Percentiles rank a stretch among this genome's conserved stretches.
These are phyloP conservation scores for Haemorhous mexicanus DNA, from an alignment of 2,113 vertebrate genomes.

Conservation along the genomic window DNA sequence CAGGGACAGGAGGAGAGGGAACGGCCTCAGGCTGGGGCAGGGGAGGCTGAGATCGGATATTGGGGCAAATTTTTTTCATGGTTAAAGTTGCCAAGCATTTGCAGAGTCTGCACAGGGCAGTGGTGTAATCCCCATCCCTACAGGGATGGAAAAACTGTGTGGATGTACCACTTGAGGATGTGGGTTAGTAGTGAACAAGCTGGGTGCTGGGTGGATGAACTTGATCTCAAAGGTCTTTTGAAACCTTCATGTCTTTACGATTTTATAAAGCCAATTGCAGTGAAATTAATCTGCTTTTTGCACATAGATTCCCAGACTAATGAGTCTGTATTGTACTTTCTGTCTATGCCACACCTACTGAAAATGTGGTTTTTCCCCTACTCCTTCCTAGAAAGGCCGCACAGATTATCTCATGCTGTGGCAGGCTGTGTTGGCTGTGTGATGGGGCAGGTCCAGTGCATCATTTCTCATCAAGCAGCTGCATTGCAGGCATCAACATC, in stretches of 20 bases:
- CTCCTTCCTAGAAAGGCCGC: not conserved
- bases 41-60: not conserved
- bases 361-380: not conserved
- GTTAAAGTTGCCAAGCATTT: not conserved
- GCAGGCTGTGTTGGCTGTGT: not conserved
- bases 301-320: not conserved
- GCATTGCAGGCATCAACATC: not conserved
- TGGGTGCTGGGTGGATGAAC: not conserved
- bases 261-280: accelerated
- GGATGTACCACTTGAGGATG: no score
- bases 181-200: not conserved
- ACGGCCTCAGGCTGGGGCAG: accelerated
- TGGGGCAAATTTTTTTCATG: not conserved
- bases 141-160: not conserved
- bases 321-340: not conserved
- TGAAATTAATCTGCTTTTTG: not conserved
- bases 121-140: no score
- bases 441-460: not conserved
- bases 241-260: not conserved
- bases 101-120: not conserved
- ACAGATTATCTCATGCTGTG: not conserved
- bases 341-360: not conserved
- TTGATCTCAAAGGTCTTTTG: not conserved
- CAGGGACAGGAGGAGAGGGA: not conserved
- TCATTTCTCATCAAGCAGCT: not conserved